Conservation (phyloP, 2,888 invertebrate genomes). For the Laothoe populi region DNA sequence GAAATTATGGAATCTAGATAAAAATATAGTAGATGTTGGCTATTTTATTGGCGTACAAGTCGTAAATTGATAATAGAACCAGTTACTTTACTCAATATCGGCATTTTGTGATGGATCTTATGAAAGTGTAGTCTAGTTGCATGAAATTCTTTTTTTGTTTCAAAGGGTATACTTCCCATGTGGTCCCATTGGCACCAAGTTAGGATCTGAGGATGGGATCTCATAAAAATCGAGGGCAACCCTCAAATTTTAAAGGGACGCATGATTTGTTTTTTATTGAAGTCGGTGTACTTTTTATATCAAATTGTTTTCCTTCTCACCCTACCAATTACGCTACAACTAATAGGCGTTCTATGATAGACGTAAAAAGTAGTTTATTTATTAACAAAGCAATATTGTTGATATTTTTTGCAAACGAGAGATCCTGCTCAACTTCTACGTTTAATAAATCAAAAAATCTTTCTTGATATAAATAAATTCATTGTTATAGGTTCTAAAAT, state of each 20-base stretch:
- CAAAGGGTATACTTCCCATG: too few relatives aligned
- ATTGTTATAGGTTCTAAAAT: constrained; percentile 54
- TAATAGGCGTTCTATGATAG: constrained; percentile 6
- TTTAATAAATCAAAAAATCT: constrained; percentile 25
- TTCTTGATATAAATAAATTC: constrained; percentile 58
- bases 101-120: not conserved
- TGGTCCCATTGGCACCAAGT: too few relatives aligned
- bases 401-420: constrained; percentile 26
- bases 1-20: not conserved
- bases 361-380: constrained; percentile 30
- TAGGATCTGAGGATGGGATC: too few relatives aligned
- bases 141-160: not conserved
- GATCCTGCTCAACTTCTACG: too few relatives aligned
- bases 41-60: not conserved
- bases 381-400: constrained; percentile 12
- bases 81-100: not conserved
- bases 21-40: not conserved
- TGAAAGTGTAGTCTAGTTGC: not conserved
- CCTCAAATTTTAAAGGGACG: too few relatives aligned
- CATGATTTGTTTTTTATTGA: too few relatives aligned
- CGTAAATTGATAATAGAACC: not conserved
- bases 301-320: not conserved
- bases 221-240: too few relatives aligned
- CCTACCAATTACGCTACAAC: constrained; percentile 4
- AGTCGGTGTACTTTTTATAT: too few relatives aligned